Evolutionary conservation across 2,888 invertebrate genomes (phyloP).

Genomic region (Ennomos fuscantarius): DNA sequence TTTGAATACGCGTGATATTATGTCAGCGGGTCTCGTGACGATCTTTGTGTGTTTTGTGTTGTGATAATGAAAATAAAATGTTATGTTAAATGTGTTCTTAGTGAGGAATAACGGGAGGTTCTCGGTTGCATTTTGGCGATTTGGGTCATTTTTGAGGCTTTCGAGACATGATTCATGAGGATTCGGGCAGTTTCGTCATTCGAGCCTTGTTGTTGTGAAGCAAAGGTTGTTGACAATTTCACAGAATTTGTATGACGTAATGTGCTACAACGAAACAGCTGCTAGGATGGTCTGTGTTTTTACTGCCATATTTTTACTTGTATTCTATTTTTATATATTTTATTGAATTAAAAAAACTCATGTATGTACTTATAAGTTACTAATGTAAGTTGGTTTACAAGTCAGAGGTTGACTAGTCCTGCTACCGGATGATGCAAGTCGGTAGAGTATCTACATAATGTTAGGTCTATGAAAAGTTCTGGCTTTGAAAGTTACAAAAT

Average conservation of each 20-base stretch:
- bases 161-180: constrained; percentile 2
- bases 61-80: constrained; percentile 65
- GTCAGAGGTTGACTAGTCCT: no score
- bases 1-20: constrained; percentile 73
- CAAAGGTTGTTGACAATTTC: constrained; percentile 25
- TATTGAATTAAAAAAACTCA: no score
- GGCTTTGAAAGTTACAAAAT: no score
- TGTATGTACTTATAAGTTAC: no score
- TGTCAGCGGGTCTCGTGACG: constrained; percentile 66
- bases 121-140: constrained; percentile 31
- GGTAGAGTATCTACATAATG: no score
- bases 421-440: no score
- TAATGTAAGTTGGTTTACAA: no score
- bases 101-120: constrained; percentile 59
- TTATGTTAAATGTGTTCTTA: constrained; percentile 51
- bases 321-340: no score
- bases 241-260: constrained; percentile 24
- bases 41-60: constrained; percentile 56
- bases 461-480: no score
- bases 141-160: constrained; percentile 32
- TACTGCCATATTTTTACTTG: no score
- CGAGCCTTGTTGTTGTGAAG: constrained; percentile 25
- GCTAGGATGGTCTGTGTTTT: neutral
- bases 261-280: constrained; percentile 12
- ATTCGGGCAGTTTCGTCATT: constrained; percentile 21